Percentiles rank a stretch among this genome's conserved stretches.
Evolutionary conservation across 2,113 vertebrate species (phyloP).

Genomic region (Gorsachius goisagi): DNA sequence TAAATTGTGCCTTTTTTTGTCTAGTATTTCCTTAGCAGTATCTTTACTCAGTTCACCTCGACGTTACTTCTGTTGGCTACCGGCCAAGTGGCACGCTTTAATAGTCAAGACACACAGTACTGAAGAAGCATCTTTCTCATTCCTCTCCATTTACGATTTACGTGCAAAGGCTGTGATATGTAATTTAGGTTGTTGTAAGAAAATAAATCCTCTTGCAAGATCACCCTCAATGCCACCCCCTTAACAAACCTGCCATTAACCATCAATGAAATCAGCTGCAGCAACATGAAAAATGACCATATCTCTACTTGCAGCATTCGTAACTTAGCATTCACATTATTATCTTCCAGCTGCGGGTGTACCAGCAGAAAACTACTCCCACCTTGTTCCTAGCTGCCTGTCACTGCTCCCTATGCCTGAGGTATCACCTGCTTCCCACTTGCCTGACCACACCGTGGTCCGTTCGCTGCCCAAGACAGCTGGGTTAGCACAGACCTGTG

Average conservation of each 20-base stretch:
- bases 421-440: background rate
- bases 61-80: background rate
- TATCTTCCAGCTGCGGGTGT: background rate
- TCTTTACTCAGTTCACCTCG: background rate
- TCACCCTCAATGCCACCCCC: background rate
- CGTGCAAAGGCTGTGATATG: background rate
- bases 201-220: background rate
- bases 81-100: background rate
- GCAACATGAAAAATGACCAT: background rate
- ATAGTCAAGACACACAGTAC: background rate
- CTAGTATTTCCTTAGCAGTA: background rate
- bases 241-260: background rate
- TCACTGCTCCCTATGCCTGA: background rate
- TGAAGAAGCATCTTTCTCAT: background rate
- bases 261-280: background rate
- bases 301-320: background rate
- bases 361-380: background rate
- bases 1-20: background rate
- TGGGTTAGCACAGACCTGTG: background rate
- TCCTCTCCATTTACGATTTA: background rate
- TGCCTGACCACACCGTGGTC: background rate
- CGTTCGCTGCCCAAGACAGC: rapidly evolving
- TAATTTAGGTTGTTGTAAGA: background rate
- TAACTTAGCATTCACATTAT: background rate
- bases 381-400: background rate